A percentile compares a stretch with the other conserved stretches of the same genome.
These are phyloP conservation scores for Lutra lutra DNA, from an alignment of 2,797 vertebrate genomes.

Conservation along the genomic window DNA sequence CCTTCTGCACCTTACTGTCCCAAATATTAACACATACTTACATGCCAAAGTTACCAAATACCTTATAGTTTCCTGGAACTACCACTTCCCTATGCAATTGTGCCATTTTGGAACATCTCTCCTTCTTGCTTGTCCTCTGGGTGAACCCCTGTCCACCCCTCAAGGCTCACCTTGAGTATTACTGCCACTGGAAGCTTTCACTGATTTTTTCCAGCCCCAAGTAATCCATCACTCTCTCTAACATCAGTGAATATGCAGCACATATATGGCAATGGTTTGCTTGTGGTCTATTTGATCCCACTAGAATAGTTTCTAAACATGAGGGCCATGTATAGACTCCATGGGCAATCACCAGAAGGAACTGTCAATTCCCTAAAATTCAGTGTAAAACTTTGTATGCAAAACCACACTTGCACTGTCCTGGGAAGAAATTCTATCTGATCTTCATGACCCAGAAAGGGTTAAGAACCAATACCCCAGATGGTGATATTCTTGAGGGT, in stretches of 20 bases:
- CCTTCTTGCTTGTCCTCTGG: background rate
- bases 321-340: background rate
- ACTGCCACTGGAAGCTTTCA: background rate
- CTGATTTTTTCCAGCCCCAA: background rate
- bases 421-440: background rate
- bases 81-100: background rate
- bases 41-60: background rate
- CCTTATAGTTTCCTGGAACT: background rate
- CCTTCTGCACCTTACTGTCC: background rate
- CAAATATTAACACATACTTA: background rate
- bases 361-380: background rate
- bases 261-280: background rate
- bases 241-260: background rate
- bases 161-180: background rate
- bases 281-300: background rate
- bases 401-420: background rate
- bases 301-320: constrained; percentile 1
- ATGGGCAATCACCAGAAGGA: background rate
- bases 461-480: background rate
- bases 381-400: background rate
- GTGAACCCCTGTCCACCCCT: background rate
- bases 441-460: background rate
- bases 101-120: background rate
- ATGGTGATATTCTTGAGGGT: background rate
- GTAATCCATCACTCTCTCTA: background rate